Evolutionary conservation across 2,888 invertebrate genomes (phyloP), one percentile per base, ranked within the genome.

Genomic region (Phania funesta): DNA sequence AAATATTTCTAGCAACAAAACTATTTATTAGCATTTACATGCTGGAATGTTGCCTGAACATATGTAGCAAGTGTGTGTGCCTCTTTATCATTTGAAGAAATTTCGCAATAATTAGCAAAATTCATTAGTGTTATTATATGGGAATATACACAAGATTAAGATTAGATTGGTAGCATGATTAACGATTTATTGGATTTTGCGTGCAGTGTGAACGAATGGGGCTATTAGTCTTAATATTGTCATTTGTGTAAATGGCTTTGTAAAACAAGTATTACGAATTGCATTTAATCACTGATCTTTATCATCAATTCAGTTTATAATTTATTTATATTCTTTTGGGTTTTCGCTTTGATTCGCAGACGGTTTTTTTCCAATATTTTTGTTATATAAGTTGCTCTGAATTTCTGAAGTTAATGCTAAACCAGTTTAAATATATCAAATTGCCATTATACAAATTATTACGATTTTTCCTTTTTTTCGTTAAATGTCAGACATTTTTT

Each of bases 211-310:
- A 65, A 50, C 46, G 65, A 64, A 74, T 74, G 54, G 50, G 71
- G 71, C 56, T 71, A 78, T 78, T 78, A 71, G 71, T 78, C 58
- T 65, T 71, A 78, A 78, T 78, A 78, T 81, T 81, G 76, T 81
- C 76, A 81, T 62, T 77, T 81, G 48, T 54, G 65, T 77, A 81
- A 73, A 73, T 81, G 62, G 41, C 67, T 67, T 60, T 46, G 54
- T 75, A 81, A 8, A 77, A 81, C 81, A 62, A 81, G 62, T 73
- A 81, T 67, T 64, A 32, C 60, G 50, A 48, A 76, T 58, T 46
- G 60, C 70, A 64, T 71, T 67, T 67, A 73, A 71, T 81, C 76
- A 77, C 70, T 64, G 68, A 80, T 75, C 44, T 70, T 64, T 70
- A 77, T 71, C 81, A 32, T 56, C 22, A 68, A 50, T 64, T 70